These are phyloP conservation scores for Propithecus perrieri DNA, from an alignment of 2,797 vertebrate species.

Conservation along the genomic window DNA sequence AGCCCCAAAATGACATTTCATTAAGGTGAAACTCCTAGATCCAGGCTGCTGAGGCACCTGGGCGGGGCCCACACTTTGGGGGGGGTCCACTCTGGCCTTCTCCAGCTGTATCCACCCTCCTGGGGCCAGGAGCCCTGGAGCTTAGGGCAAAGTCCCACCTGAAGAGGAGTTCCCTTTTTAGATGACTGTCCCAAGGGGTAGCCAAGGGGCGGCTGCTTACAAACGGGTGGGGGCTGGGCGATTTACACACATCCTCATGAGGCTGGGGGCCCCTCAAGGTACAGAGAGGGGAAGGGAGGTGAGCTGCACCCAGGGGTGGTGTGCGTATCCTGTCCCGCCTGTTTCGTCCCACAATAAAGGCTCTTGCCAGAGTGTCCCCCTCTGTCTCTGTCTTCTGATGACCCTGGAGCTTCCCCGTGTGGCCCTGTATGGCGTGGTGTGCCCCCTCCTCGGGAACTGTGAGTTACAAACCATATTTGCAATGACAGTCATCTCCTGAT, in stretches of 20 bases:
- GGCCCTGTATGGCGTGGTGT: background rate
- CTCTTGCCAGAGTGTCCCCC: background rate
- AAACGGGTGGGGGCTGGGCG: background rate
- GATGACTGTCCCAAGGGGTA: background rate
- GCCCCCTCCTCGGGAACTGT: background rate
- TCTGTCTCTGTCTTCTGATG: background rate
- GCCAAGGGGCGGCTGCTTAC: background rate
- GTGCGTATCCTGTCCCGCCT: background rate
- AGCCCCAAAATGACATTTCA: background rate
- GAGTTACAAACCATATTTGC: background rate
- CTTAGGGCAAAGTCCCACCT: background rate
- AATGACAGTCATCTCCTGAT: background rate
- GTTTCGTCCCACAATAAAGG: background rate
- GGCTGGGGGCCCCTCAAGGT: too few relatives aligned
- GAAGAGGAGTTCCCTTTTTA: background rate
- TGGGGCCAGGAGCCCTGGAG: background rate
- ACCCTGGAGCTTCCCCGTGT: background rate
- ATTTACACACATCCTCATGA: background rate
- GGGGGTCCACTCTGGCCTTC: background rate
- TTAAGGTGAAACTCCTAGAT: background rate
- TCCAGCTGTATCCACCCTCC: background rate
- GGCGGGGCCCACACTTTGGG: too few relatives aligned
- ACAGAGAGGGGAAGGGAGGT: background rate
- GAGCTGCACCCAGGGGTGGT: fast-evolving
- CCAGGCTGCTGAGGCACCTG: background rate